Conservation (phyloP, 2,888 invertebrate genomes). For the Phorcus lineatus region DNA sequence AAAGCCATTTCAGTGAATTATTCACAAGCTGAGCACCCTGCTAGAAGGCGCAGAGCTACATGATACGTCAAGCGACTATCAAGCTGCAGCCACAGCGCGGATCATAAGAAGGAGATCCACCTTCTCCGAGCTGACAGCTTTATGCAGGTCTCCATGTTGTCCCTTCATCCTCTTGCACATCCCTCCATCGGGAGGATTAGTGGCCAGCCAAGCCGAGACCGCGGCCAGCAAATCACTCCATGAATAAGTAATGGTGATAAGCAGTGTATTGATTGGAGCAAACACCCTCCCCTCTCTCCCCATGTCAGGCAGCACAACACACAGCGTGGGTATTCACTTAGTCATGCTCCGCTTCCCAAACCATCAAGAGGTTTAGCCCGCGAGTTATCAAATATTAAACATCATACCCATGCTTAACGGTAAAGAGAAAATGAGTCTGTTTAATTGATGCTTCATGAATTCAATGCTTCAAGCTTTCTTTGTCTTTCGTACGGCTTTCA, state of each 20-base stretch:
- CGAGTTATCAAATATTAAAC: constrained; percentile 2
- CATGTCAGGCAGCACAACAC: neutral
- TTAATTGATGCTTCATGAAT: neutral
- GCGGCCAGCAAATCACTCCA: constrained; percentile 4
- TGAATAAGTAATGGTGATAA: constrained; percentile 23
- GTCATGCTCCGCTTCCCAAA: constrained; percentile 1
- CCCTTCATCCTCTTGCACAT: neutral
- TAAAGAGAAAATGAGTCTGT: constrained; percentile 7
- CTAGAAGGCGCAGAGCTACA: neutral
- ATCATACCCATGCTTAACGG: constrained; percentile 9
- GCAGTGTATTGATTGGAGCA: constrained; percentile 11
- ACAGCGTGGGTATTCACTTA: neutral
- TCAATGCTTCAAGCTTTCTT: neutral
- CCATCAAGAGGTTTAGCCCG: constrained; percentile 5
- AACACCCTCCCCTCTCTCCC: neutral
- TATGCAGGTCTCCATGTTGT: neutral
- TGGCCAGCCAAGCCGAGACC: neutral
- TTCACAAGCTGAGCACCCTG: constrained; percentile 5
- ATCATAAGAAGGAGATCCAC: neutral
- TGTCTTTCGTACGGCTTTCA: neutral
- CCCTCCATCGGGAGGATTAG: constrained; percentile 1
- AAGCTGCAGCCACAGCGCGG: neutral
- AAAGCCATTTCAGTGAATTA: constrained; percentile 3
- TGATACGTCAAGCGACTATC: neutral
- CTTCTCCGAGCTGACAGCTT: no score